Percentiles rank a stretch among this genome's conserved stretches.
These are phyloP conservation scores for Varanus salvator DNA, from an alignment of 2,113 vertebrate genomes.

Conservation along the genomic window DNA sequence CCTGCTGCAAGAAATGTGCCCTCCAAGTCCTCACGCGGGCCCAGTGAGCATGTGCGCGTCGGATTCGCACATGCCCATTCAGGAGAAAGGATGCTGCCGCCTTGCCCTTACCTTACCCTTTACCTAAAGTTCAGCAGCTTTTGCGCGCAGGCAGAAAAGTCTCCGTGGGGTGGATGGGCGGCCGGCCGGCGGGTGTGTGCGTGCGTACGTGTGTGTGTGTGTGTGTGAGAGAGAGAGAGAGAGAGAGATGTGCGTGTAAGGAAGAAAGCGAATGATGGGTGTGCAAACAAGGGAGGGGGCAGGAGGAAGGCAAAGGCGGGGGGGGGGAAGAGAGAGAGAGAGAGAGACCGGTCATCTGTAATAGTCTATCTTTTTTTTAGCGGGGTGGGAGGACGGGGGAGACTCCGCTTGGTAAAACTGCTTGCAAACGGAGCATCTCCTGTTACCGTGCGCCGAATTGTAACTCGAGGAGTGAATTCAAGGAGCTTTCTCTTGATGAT, in stretches of 20 bases:
- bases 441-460: background rate
- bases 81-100: constrained; percentile 28
- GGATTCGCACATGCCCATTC: constrained; percentile 53
- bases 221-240: no score
- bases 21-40: constrained; percentile 43
- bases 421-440: background rate
- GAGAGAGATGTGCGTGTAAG: no score
- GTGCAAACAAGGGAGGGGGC: background rate
- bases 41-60: constrained; percentile 64
- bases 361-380: background rate
- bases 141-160: background rate
- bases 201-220: background rate
- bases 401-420: background rate
- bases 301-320: background rate
- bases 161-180: background rate
- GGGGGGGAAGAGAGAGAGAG: background rate
- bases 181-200: background rate
- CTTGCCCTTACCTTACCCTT: constrained; percentile 49
- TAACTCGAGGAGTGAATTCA: background rate
- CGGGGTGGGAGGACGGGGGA: no score
- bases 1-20: constrained; percentile 42
- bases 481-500: background rate
- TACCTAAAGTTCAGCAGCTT: background rate
- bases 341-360: background rate
- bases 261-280: background rate